Percentiles rank a stretch among this genome's conserved stretches.
Evolutionary conservation across 37 sponge, comb jelly and placozoan species (phyloP).

Genomic region (Spongia lamella): DNA sequence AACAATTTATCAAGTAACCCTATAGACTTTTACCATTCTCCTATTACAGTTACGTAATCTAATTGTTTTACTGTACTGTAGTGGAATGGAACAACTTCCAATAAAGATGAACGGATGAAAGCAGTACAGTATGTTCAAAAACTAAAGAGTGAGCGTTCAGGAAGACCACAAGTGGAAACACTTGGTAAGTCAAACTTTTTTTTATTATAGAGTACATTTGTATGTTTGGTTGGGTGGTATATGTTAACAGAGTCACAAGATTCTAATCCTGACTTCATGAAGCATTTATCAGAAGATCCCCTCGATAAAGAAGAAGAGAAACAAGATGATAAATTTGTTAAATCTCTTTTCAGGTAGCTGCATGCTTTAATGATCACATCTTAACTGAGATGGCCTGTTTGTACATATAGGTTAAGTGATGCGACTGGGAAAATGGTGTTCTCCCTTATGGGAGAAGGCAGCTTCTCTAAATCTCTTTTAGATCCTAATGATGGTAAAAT

Average conservation of each 20-base stretch:
- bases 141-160: slow-evolving; percentile 29
- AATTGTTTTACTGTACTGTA: slow-evolving; percentile 9
- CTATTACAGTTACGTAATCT: too few relatives aligned
- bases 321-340: slow-evolving; percentile 13
- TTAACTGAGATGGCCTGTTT: too few relatives aligned
- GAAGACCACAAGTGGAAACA: background rate
- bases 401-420: slow-evolving; percentile 70
- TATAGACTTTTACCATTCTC: too few relatives aligned
- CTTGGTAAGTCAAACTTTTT: too few relatives aligned
- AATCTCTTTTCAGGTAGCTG: slow-evolving; percentile 38
- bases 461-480: slow-evolving; percentile 16
- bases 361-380: background rate
- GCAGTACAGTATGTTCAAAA: slow-evolving; percentile 50
- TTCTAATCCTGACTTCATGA: slow-evolving; percentile 26
- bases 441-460: slow-evolving; percentile 48
- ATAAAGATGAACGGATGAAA: slow-evolving; percentile 75
- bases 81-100: slow-evolving; percentile 65
- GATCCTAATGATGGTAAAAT: slow-evolving; percentile 70
- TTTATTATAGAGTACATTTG: too few relatives aligned
- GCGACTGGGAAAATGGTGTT: slow-evolving; percentile 59
- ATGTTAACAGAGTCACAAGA: too few relatives aligned
- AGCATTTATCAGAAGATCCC: slow-evolving; percentile 12
- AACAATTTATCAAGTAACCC: slow-evolving; percentile 52
- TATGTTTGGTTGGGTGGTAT: too few relatives aligned
- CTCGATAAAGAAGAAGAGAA: slow-evolving; percentile 13